Evolutionary conservation across 2,797 vertebrate species (phyloP).

Genomic region (Crax fasciolata): DNA sequence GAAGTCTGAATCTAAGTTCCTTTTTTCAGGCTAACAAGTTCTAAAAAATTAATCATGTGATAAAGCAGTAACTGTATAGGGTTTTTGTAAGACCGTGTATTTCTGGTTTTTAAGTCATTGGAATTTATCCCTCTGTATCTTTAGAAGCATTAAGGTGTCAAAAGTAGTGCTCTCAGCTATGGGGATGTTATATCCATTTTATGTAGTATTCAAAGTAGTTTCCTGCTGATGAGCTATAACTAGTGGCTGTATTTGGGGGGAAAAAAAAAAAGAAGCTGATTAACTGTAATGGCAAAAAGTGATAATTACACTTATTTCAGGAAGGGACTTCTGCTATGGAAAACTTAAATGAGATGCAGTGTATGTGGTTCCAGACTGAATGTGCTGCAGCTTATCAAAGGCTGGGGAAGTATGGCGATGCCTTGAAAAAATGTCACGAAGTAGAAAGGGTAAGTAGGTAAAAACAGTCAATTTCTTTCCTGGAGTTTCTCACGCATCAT

Average conservation of each 20-base stretch:
- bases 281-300: background rate
- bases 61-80: background rate
- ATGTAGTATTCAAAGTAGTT: background rate
- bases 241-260: background rate
- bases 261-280: background rate
- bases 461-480: background rate
- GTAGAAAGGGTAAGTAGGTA: constrained; percentile 83
- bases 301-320: constrained; percentile 69
- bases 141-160: background rate
- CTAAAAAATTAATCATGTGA: background rate
- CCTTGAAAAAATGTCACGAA: constrained; percentile 86
- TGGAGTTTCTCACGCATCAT: fast-evolving
- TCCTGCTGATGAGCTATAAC: background rate
- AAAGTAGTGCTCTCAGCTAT: background rate
- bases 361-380: constrained; percentile 88
- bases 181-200: background rate
- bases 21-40: background rate
- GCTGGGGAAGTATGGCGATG: constrained; percentile 82
- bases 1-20: background rate
- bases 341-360: constrained; percentile 87
- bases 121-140: background rate
- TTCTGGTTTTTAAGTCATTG: fast-evolving
- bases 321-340: constrained; percentile 86
- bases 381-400: constrained; percentile 84
- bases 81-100: background rate